Base-by-base conservation (phyloP, 2,888 invertebrate species). In the Limnephilus marmoratus region DNA sequence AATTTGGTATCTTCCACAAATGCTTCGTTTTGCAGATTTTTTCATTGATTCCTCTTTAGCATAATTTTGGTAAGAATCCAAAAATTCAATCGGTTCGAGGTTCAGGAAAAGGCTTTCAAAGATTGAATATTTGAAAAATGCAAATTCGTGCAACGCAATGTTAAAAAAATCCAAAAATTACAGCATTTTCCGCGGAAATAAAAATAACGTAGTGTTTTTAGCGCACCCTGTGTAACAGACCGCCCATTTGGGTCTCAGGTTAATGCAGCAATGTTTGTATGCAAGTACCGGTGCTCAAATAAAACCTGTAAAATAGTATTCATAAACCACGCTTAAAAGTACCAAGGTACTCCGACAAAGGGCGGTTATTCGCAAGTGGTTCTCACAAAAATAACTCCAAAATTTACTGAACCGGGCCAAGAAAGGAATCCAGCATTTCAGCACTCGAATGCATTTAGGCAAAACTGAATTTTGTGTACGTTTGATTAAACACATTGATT, bases 221-320 rank as follows among this genome's bases (percentile, higher is more conserved):
- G 86, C 86, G 24, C 29, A 86, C 86, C 86, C 86, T 15, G 86
- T 86, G 29, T 86, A 45, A 86, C 12, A 86, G 37, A 83, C 83
- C 83, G 83, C 34, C 83, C 83, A 83, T 83, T 83, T 37, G 86
- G 49, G 86, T 41, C 86, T 83, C 86, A 86, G 86, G 86, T 86
- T 86, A 83, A 45, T 86, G 86, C 86, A 45, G 86, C 86, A 86
- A 86, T 86, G 86, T 86, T 86, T 86, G 86, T 45, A 86, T 86
- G 29, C 86, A 86, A 86, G 86, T 86, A 86, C 86, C 45, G 86
- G 86, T 86, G 49, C 86, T 37, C 86, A 86, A 86, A 86, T 86
- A 86, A 86, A 86, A 86, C 86, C 86, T 45, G n/a, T 11, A 86
- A 86, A 86, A 45, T 86, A 49, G 86, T 86, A 29, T 86, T n/a